Base-by-base conservation (phyloP, 2,113 vertebrate genomes). In the Holacanthus passer region DNA sequence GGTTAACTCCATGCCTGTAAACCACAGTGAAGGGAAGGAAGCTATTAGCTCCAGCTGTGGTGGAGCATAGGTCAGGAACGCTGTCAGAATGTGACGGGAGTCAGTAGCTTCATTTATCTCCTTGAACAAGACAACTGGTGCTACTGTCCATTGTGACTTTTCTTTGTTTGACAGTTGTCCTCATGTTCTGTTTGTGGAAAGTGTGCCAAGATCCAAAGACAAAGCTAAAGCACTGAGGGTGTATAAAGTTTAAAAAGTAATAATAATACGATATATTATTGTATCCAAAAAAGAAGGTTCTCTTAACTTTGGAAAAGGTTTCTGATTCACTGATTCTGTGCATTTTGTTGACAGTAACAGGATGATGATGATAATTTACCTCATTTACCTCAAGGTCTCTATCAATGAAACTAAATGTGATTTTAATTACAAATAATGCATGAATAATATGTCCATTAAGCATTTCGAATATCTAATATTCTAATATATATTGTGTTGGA, bases 21-120 rank as follows among this genome's bases (percentile, higher is more conserved):
- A 86, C 78, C 65, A 50, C 62, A 73, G 63, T 32, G 68, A 63
- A 63, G 47, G 73, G 68, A 77, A 73, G 60, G 52, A 73, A 77
- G 62, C 62, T 17, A 73, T 81, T 62, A 85, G 67, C 77, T 70
- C 66, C 72, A 72, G 73, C 67, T 82, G 79, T 81, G 79, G 68
- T 17, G 8, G 47, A 48, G 73, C 45, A 66, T 12, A 71, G 83
- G 53, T 62, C 64, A 60, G 62, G 22, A 85, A 27, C 29, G 22
- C 47, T 63, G 39, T 76, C 83, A 55, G 9, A 68, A 53, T 16
- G 53, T 53, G 60, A 77, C n/a, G 27, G 0, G 3, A 43, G 77
- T 11, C 22, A 10, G 24, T 14, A 16, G 16, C 19, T 67, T 83
- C 43, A 64, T 20, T 48, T 55, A 17, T 56, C 27, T 8, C 8